Evolutionary conservation across 2,113 vertebrate genomes (phyloP).

Genomic region (Circaetus gallicus): DNA sequence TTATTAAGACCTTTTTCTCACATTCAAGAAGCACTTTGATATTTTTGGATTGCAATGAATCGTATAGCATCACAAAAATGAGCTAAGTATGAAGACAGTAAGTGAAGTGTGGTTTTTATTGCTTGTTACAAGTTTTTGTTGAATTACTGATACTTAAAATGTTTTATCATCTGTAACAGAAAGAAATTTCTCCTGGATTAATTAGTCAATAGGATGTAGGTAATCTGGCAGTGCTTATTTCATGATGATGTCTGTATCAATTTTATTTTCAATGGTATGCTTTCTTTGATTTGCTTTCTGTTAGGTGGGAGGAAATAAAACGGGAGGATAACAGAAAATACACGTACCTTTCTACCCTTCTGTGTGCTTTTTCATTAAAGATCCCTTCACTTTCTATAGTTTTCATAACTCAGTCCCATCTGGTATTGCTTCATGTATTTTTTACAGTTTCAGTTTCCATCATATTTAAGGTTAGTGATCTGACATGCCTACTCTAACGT

Average conservation of each 20-base stretch:
- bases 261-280: not conserved
- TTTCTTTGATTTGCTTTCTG: not conserved
- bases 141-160: not conserved
- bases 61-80: not conserved
- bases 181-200: not conserved
- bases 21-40: not conserved
- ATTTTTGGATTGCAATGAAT: not conserved
- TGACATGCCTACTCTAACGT: not conserved
- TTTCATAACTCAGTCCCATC: not conserved
- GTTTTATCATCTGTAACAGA: not conserved
- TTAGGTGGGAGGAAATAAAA: not conserved
- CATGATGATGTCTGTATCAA: accelerated
- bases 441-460: not conserved
- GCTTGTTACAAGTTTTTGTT: not conserved
- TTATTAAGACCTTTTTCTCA: not conserved
- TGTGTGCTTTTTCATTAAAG: not conserved
- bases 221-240: not conserved
- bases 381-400: not conserved
- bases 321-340: not conserved
- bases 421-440: not conserved
- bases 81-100: not conserved
- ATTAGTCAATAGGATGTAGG: not conserved
- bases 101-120: not conserved
- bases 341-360: not conserved
- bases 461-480: not conserved